Conservation (phyloP, 2,888 invertebrate genomes). For the Drosophila tripunctata region DNA sequence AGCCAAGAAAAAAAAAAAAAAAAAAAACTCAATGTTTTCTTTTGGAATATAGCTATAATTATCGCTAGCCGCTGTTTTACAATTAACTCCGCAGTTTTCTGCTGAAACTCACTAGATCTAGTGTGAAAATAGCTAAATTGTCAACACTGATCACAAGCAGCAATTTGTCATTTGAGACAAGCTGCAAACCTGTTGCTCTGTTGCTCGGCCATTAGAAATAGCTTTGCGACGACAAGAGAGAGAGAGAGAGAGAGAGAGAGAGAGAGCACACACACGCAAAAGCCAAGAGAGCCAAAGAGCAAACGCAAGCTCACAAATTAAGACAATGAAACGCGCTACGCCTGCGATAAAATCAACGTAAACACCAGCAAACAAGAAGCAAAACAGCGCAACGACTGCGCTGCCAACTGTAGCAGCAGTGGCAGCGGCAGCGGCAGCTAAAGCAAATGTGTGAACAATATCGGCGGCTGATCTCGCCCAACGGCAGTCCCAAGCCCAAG, state of each 20-base stretch:
- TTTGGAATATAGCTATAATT: no score
- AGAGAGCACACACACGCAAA: not conserved
- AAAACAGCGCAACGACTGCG: conserved; percentile 38
- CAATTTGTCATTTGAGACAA: conserved; percentile 62
- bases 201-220: conserved; percentile 46
- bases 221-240: conserved; percentile 28
- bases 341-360: conserved; percentile 74
- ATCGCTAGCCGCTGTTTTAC: no score
- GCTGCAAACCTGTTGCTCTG: conserved; percentile 54
- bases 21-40: no score
- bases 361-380: conserved; percentile 66
- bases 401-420: conserved; percentile 21
- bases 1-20: no score
- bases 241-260: not conserved
- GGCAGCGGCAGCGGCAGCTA: conserved; percentile 41
- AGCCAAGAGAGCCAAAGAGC: not conserved
- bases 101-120: no score
- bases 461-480: conserved; percentile 74
- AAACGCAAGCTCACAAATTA: conserved; percentile 69
- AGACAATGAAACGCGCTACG: conserved; percentile 79
- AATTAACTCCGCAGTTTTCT: no score
- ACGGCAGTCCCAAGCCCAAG: conserved; percentile 45
- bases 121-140: no score
- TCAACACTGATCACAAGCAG: no score
- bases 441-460: conserved; percentile 81